These are phyloP conservation scores for Cephus sareptanus DNA, from an alignment of 2,888 invertebrate species.

Conservation along the genomic window DNA sequence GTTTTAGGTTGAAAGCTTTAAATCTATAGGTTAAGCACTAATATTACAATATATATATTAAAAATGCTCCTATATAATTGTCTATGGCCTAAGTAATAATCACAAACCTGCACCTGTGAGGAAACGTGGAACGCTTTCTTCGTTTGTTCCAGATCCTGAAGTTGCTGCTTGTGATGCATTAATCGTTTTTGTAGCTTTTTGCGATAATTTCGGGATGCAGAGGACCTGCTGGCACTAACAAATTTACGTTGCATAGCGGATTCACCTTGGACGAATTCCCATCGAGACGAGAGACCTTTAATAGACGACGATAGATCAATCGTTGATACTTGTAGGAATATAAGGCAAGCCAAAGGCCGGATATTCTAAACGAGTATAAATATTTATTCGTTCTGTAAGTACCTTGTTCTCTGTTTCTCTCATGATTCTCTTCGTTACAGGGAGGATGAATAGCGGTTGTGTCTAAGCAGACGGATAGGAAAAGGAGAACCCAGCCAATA, in stretches of 20 bases:
- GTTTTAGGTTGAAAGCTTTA: background rate
- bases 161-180: constrained; percentile 74
- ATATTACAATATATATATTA: background rate
- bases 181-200: constrained; percentile 80
- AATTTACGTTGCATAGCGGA: constrained; percentile 69
- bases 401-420: constrained; percentile 62
- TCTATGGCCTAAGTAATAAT: background rate
- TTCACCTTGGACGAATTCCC: constrained; percentile 93
- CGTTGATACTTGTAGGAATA: background rate
- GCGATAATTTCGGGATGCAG: constrained; percentile 70
- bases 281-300: constrained; percentile 71
- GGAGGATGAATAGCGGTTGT: constrained; percentile 50
- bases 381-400: constrained; percentile 12
- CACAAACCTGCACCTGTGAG: constrained; percentile 60
- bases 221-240: constrained; percentile 54
- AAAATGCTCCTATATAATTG: background rate
- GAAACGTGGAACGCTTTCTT: constrained; percentile 73
- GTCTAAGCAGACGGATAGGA: constrained; percentile 79
- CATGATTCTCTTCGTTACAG: constrained; percentile 53
- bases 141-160: constrained; percentile 77
- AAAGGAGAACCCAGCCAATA: constrained; percentile 81
- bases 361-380: background rate
- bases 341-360: background rate
- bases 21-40: background rate
- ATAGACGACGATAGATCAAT: background rate